Evolutionary conservation across 2,113 vertebrate genomes (phyloP).

Genomic region (Thinocorus orbignyianus): DNA sequence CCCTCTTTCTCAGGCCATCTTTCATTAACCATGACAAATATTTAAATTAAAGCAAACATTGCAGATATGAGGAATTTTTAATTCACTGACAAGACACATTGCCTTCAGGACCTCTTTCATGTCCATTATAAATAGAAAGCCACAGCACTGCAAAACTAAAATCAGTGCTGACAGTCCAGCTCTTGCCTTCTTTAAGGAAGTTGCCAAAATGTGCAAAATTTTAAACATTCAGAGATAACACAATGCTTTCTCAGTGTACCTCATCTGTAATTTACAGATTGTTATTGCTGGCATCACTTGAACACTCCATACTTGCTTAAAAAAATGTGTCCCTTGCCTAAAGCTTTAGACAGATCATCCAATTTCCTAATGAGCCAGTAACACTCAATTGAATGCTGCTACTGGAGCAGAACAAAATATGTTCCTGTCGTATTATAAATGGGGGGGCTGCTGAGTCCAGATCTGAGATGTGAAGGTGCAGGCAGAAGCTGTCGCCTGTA

Average conservation of each 20-base stretch:
- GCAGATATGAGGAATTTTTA: not conserved
- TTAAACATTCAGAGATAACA: constrained; percentile 35
- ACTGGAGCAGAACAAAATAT: not conserved
- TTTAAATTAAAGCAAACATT: constrained; percentile 9
- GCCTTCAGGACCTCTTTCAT: constrained; percentile 16
- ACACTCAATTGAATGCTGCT: not conserved
- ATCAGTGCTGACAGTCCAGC: not conserved
- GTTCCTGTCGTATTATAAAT: not conserved
- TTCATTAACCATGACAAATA: not conserved
- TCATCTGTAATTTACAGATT: constrained; percentile 37
- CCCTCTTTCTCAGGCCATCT: not conserved
- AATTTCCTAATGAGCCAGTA: not conserved
- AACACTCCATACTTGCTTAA: not conserved
- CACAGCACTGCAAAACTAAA: not conserved
- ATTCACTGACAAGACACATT: not conserved
- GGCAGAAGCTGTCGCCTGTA: not conserved
- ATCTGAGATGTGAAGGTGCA: not conserved
- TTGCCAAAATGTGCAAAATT: constrained; percentile 10
- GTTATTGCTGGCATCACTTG: not conserved
- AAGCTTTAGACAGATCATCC: not conserved
- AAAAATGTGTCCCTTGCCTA: not conserved
- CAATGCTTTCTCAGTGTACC: not conserved
- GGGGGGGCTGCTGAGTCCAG: not conserved
- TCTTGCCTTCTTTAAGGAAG: constrained; percentile 5
- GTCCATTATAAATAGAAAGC: constrained; percentile 26